Conservation (phyloP, 2,113 vertebrate species). For the Rousettus leschenaultii region DNA sequence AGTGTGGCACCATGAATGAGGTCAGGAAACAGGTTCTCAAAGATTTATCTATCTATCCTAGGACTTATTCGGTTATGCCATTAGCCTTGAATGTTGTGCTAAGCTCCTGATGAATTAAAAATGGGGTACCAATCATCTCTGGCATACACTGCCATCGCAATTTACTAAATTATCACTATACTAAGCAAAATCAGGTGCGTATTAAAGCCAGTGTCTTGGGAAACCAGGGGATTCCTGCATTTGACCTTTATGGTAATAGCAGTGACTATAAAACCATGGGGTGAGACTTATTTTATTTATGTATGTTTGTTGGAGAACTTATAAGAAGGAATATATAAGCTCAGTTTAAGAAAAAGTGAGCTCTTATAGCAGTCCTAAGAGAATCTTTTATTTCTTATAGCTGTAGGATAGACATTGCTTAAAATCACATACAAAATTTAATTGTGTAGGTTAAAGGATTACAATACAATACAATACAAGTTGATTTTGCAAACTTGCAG, state of each 20-base stretch:
- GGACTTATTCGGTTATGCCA: not conserved
- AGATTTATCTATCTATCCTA: not conserved
- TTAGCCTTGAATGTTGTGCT: not conserved
- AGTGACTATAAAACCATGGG: not conserved
- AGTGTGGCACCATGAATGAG: not conserved
- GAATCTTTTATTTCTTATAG: slow-evolving; percentile 8
- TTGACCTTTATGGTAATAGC: not conserved
- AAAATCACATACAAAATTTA: slow-evolving; percentile 22
- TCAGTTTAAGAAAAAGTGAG: slow-evolving; percentile 30
- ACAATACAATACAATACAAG: not conserved
- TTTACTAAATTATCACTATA: not conserved
- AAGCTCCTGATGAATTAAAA: slow-evolving; percentile 25
- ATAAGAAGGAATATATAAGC: not conserved
- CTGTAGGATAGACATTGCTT: not conserved
- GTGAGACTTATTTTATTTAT: not conserved
- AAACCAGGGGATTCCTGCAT: not conserved
- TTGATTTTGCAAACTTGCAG: not conserved
- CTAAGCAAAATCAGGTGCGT: not conserved
- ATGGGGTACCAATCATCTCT: not conserved
- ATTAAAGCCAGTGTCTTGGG: not conserved
- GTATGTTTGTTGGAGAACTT: not conserved
- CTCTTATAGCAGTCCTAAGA: not conserved
- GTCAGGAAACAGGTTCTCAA: not conserved
- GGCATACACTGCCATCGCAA: not conserved
- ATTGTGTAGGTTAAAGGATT: not conserved